Base-by-base conservation (phyloP, 2,888 invertebrate species). In the Volucella inanis region DNA sequence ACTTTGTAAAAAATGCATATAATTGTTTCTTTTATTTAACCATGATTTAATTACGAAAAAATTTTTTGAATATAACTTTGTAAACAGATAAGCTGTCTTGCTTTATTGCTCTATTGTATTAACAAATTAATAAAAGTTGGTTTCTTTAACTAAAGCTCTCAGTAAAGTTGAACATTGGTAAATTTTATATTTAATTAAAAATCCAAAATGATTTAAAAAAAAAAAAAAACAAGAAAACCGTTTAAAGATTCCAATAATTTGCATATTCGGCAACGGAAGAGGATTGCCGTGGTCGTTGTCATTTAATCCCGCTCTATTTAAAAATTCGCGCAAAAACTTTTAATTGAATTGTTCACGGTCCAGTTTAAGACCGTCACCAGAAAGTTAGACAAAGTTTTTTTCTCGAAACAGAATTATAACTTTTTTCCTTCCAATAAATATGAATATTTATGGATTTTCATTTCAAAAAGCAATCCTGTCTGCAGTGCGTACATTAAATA, bases 301-400 rank as follows among this genome's bases (percentile, higher is more conserved):
- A 55, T 74, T 75, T 50, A 55, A 75, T 57, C 70, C 70, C 68
- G 52, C 70, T 76, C 64, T 65, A 57, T 59, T 72, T 75, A 59
- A 41, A 64, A 76, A 70, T 81, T 81, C 70, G 50, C 64, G 76
- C 64, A 76, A 54, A 80, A 80, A 81, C 70, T 76, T 81, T 81
- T 81, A 81, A 76, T 81, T 81, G 81, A 81, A 81, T 81, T 75
- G 64, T 76, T 59, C 70, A 52, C 41, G 57, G 55, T 75, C 68
- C 45, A 74, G 47, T 65, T 65, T 75, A 57, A 62, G 57, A 75
- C 12, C 52, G 38, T 9, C 45, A 43, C 54, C 68, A 62, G 38
- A 12, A 59, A 76, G 64, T 52, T 47, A 61, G n/a, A 43, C 64
- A n/a, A 71, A 77, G 41, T 76, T 81, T 57, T 70, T 39, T 2